A percentile compares a stretch with the other conserved stretches of the same genome.
These are phyloP conservation scores for Papilio glaucus DNA, from an alignment of 1,140 invertebrate genomes.

Conservation along the genomic window DNA sequence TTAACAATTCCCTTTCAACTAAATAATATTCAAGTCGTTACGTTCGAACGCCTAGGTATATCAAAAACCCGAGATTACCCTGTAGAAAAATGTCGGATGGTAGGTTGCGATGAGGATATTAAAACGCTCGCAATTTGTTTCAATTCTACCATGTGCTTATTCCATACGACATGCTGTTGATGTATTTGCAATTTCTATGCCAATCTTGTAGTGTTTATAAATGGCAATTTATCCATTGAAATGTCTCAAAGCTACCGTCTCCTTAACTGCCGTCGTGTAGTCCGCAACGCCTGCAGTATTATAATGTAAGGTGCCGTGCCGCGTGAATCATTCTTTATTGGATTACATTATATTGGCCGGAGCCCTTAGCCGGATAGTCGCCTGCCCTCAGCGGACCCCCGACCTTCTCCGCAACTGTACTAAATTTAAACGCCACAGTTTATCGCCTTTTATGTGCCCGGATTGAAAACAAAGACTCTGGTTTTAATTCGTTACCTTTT, in stretches of 20 bases:
- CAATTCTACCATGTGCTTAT: neutral
- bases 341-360: constrained; percentile 51
- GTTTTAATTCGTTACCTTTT: neutral
- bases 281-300: constrained; percentile 45
- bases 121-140: neutral
- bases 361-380: constrained; percentile 26
- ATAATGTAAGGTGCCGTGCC: constrained; percentile 42
- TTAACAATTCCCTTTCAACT: no score
- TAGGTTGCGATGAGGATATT: no score
- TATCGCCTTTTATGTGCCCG: neutral
- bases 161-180: neutral
- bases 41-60: no score
- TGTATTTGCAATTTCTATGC: no score
- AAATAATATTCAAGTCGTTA: no score
- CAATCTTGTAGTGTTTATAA: neutral
- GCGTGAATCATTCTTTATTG: constrained; percentile 56
- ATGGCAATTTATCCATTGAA: constrained; percentile 27
- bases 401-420: constrained; percentile 6
- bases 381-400: neutral
- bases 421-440: neutral
- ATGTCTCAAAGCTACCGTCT: constrained; percentile 28
- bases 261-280: constrained; percentile 51
- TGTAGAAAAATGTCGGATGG: no score
- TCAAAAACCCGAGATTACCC: no score
- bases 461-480: neutral